phyloP scores from a whole-genome alignment of 2,113 vertebrate species.

The Orientallactaga bullata region DNA sequence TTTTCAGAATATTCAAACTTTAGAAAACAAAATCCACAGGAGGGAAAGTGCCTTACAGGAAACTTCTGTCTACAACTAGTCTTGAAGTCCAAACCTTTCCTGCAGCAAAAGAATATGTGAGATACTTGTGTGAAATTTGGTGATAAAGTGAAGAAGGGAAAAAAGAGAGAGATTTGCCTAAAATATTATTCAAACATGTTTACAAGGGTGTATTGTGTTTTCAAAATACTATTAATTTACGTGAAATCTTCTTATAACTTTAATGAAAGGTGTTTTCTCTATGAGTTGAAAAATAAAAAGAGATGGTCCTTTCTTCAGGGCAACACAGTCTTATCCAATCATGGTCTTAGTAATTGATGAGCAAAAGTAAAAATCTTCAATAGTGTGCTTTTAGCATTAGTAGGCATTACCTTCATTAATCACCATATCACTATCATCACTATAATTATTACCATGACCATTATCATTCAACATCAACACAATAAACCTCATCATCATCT shows the following conservation, averaged over 20 bases:
- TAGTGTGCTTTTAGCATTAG: background rate
- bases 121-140: background rate
- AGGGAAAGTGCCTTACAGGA: background rate
- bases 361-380: background rate
- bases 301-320: background rate
- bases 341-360: background rate
- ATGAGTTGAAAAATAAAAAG: background rate
- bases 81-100: background rate
- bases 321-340: too few relatives aligned
- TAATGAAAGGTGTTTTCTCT: background rate
- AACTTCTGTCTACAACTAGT: background rate
- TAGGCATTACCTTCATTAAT: background rate
- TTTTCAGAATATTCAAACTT: background rate
- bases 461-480: background rate
- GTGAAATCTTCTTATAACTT: background rate
- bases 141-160: accelerated
- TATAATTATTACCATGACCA: accelerated
- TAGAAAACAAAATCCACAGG: background rate
- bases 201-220: background rate
- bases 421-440: background rate
- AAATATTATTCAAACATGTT: background rate
- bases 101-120: background rate
- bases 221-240: background rate
- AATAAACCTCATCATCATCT: accelerated
- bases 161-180: background rate